These are phyloP conservation scores for Pollicipes pollicipes DNA, from an alignment of 1,140 invertebrate genomes.

Conservation along the genomic window DNA sequence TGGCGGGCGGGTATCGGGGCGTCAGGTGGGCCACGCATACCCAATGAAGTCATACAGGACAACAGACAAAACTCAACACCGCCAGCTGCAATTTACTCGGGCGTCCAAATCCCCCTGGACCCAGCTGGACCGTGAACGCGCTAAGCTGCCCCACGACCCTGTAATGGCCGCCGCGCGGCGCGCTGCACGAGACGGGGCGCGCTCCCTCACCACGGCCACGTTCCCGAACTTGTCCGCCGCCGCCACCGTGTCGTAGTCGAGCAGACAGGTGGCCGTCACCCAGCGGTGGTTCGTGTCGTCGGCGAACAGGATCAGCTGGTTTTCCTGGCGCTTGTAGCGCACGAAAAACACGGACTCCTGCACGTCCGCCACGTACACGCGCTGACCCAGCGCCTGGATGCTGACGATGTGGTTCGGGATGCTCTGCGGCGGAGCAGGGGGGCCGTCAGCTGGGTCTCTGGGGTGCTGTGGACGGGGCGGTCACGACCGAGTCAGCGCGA, in stretches of 20 bases:
- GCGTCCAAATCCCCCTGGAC: not conserved
- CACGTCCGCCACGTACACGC: conserved; percentile 87
- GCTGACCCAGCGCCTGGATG: conserved; percentile 79
- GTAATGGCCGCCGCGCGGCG: no score
- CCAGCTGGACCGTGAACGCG: not conserved
- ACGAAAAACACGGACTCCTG: conserved; percentile 96
- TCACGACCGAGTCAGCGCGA: not conserved
- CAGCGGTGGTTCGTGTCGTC: conserved; percentile 94
- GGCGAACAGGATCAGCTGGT: conserved; percentile 94
- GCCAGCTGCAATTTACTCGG: conserved; percentile 1
- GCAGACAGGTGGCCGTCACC: conserved; percentile 76
- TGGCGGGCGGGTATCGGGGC: conserved; percentile 20
- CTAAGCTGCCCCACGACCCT: not conserved
- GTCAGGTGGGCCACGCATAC: no score
- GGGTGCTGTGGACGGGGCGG: not conserved
- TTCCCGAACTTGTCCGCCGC: conserved; percentile 99
- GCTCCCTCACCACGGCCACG: conserved; percentile 53
- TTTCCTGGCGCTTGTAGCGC: conserved; percentile 85
- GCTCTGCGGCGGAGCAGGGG: conserved; percentile 38
- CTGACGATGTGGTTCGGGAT: conserved; percentile 87
- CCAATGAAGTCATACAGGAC: not conserved
- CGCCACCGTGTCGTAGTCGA: conserved; percentile 94
- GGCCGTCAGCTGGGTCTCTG: not conserved
- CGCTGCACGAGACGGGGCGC: no score
- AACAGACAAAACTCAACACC: not conserved